phyloP scores from a whole-genome alignment of 2,888 invertebrate genomes.

The Megamerina dolium region DNA sequence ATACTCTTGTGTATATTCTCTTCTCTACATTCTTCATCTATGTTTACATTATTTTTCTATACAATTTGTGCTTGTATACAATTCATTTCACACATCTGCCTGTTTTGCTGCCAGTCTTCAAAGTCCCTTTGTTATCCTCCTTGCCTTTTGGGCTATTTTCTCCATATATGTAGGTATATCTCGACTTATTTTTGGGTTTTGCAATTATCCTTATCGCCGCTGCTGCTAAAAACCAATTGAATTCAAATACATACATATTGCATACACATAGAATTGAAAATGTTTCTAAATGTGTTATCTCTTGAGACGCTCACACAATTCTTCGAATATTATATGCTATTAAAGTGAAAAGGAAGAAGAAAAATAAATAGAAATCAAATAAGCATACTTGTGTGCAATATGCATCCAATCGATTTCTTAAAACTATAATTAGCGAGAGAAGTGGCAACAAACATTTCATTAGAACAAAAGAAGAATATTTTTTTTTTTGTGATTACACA shows the following conservation, averaged over 20 bases:
- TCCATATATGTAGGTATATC: no score
- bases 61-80: not conserved
- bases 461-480: no score
- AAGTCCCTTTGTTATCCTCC: not conserved
- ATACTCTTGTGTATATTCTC: not conserved
- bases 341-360: no score
- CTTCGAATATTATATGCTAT: no score
- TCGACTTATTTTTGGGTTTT: conserved; percentile 6
- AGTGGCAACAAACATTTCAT: no score
- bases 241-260: not conserved
- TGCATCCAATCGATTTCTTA: no score
- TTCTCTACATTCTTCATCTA: not conserved
- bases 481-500: no score
- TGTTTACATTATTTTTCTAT: not conserved
- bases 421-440: no score
- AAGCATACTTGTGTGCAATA: no score
- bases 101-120: not conserved
- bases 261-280: not conserved
- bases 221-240: no score
- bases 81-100: conserved; percentile 8
- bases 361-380: no score
- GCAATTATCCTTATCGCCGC: conserved; percentile 8
- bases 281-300: not conserved
- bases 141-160: not conserved
- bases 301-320: not conserved